phyloP scores from a whole-genome alignment of 2,888 invertebrate species.

The Morinoia aosen region DNA sequence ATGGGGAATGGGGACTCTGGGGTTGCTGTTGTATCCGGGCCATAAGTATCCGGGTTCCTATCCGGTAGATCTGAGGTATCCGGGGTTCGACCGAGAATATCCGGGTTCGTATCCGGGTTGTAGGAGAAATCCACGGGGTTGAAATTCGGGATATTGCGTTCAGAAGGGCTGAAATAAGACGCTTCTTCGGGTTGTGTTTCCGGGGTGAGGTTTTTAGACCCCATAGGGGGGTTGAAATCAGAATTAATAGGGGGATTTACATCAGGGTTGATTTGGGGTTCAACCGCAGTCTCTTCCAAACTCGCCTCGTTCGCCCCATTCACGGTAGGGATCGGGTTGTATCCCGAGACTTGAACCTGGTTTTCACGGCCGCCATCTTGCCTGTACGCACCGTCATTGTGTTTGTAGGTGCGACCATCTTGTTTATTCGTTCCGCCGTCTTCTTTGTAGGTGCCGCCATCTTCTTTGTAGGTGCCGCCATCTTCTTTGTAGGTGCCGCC shows the following conservation, averaged over 20 bases:
- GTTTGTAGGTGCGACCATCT: not conserved
- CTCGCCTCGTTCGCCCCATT: not conserved
- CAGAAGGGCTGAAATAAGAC: not conserved
- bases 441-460: not conserved
- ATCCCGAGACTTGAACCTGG: not conserved
- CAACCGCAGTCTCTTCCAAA: not conserved
- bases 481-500: not conserved
- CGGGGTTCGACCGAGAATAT: not conserved
- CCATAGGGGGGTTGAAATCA: not conserved
- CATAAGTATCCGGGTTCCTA: not conserved
- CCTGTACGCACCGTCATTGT: not conserved
- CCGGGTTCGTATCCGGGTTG: not conserved
- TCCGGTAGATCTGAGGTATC: not conserved
- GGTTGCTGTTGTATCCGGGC: not conserved
- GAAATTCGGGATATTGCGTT: not conserved
- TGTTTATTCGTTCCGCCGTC: not conserved
- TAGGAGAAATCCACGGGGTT: not conserved
- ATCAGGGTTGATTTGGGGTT: no score
- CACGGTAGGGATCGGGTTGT: not conserved
- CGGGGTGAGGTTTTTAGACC: not conserved
- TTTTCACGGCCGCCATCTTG: not conserved
- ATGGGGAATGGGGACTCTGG: no score
- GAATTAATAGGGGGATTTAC: no score
- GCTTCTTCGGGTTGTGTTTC: not conserved
- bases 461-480: not conserved